Evolutionary conservation across 2,113 vertebrate genomes (phyloP), one percentile per base, ranked within the genome.

Genomic region (Hiodon tergisus): DNA sequence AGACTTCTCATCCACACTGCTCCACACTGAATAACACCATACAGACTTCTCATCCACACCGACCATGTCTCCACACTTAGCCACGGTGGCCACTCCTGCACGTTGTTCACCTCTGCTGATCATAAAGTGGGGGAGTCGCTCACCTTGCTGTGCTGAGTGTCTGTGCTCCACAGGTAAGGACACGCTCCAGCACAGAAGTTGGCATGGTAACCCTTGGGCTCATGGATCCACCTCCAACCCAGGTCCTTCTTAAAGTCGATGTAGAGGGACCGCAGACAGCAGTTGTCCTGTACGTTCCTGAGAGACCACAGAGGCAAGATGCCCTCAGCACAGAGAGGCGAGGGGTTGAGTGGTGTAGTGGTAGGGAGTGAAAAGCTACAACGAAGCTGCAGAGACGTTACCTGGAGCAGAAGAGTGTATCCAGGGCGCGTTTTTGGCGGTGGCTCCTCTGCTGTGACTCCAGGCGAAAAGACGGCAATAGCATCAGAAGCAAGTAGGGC

Each of bases 121-220:
- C 2, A 63, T 14, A 59, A 14, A 63, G 3, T 16, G 14, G 61
- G 3, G 3, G 17, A 6, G 61, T 1, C 6, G 52, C 1, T 14
- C 77, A 93, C 91, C 87, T 89, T 93, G 69, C 86, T 88, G 80
- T 92, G 88, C 78, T 91, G 91, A 4, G 90, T 92, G 81, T 93
- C 91, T 0, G 91, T 86, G n/a, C 90, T 92, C 91, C 91, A 92
- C 48, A 93, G 82, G 85, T 93, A 93, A 0, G 91, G 91, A 84
- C 91, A 93, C 4, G 91, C 89, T 48, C 91, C 91, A 0, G 90
- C 91, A 72, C 91, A 93, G 81, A 91, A 92, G 82, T 93, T 93
- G 14, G 91, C 91, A 11, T 89, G 86, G 66, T 93, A 93, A 50
- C 91, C 91, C 71, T 90, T 89, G 3, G 91, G 91, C 73, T 93